Percentiles rank a stretch among this genome's conserved stretches.
phyloP scores from a whole-genome alignment of 2,113 vertebrate species.

The Struthio camelus region DNA sequence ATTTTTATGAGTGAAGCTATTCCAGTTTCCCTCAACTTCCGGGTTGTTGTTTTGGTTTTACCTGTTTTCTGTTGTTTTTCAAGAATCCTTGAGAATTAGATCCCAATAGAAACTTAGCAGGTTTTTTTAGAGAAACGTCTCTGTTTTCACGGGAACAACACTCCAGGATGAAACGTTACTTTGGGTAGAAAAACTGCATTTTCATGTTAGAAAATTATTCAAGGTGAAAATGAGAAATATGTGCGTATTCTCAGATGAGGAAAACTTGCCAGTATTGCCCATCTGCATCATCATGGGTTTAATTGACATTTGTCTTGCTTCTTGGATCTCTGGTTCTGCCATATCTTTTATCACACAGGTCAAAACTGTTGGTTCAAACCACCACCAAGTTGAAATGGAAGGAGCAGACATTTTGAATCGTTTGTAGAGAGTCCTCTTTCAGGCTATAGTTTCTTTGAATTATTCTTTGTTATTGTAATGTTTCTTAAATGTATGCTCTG shows the following conservation, averaged over 20 bases:
- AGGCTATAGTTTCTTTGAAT: background rate
- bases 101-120: background rate
- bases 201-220: background rate
- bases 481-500: background rate
- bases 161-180: background rate
- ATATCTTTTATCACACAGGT: fast-evolving
- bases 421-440: background rate
- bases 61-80: background rate
- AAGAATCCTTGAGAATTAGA: background rate
- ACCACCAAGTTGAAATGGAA: background rate
- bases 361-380: background rate
- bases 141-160: background rate
- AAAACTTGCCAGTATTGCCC: background rate
- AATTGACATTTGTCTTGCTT: background rate
- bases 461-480: background rate
- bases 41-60: background rate
- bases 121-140: background rate
- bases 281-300: fast-evolving
- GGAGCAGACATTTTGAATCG: background rate
- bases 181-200: background rate
- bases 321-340: background rate
- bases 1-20: background rate
- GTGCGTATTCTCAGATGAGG: background rate
- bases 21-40: background rate
- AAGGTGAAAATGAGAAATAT: background rate